phyloP scores from a whole-genome alignment of 2,888 invertebrate species.

The Bellardia bayeri region DNA sequence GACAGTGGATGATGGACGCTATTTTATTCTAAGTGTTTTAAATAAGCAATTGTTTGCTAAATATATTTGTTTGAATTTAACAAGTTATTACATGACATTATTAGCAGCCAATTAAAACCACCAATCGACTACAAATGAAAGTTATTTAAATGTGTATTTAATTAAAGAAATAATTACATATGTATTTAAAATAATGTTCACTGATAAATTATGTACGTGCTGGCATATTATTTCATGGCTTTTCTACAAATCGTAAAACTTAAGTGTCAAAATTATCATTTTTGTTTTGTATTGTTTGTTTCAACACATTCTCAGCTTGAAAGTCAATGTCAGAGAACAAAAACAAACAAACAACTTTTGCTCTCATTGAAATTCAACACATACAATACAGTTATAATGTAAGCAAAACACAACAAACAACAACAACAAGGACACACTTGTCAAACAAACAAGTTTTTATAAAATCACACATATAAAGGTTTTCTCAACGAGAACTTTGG shows the following conservation, averaged over 20 bases:
- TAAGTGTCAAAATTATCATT: constrained; percentile 57
- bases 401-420: neutral
- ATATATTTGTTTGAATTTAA: too few species aligned
- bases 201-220: constrained; percentile 10
- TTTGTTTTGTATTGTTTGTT: constrained; percentile 18
- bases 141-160: too few species aligned
- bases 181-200: too few species aligned
- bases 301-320: constrained; percentile 25
- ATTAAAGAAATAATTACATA: too few species aligned
- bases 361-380: constrained; percentile 58
- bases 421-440: constrained; percentile 14
- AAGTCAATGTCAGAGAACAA: constrained; percentile 34
- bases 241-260: constrained; percentile 26
- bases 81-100: too few species aligned
- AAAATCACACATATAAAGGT: neutral
- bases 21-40: too few species aligned
- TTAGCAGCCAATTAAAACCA: too few species aligned
- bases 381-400: constrained; percentile 26
- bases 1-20: too few species aligned
- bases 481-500: too few species aligned
- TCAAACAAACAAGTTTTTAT: constrained; percentile 3
- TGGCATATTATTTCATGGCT: constrained; percentile 22
- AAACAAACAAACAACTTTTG: constrained; percentile 34
- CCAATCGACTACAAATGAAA: too few species aligned
- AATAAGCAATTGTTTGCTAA: too few species aligned